Base-by-base conservation (phyloP, 2,113 vertebrate genomes). In the Chloropsis cyanopogon region DNA sequence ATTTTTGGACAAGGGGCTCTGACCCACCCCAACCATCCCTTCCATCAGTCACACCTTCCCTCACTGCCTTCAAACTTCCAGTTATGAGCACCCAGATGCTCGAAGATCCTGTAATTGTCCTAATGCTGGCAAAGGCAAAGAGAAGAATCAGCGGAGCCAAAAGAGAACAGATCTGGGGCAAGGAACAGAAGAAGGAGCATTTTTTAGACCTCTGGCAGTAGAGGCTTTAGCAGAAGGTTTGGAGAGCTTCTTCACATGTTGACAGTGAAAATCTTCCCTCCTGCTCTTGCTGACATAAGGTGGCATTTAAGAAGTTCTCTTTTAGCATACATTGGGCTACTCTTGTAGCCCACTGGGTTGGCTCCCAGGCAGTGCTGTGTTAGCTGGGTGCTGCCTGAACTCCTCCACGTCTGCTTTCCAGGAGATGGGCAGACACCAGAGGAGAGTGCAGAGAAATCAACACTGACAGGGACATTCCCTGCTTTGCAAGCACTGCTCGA, bases 311-410 rank as follows among this genome's bases (percentile, higher is more conserved):
- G 39, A 63, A 71, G 25, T 49, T 53, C 37, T 44, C 49, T 86
- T 86, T 86, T 33, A 41, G 50, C 33, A 28, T 52, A 20, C 15
- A 17, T 65, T 70, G 54, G 44, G 35, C 29, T 66, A 28, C 39
- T 49, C 50, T 61, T 42, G 14, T 49, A 9, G 31, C 14, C 37
- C 37, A 37, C 37, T 37, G 37, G 37, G 37, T 37, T 68, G 71
- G 54, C 47, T 75, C 22, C 25, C 57, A 37, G 57, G 46, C 50
- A 0, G 0, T 37, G 41, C 42, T 3, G 1, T 50, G 54, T 46
- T 71, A 33, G 24, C 49, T 68, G 50, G n/a, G 50, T 61, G 66
- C 66, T 84, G 28, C 10, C 0, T 57, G 71, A 10, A 23, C 63
- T 86, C 26, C 35, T 70, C 54, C 49, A 41, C 16, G 15, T 50